phyloP scores from a whole-genome alignment of 2,888 invertebrate species.

The Sinelater perroti region DNA sequence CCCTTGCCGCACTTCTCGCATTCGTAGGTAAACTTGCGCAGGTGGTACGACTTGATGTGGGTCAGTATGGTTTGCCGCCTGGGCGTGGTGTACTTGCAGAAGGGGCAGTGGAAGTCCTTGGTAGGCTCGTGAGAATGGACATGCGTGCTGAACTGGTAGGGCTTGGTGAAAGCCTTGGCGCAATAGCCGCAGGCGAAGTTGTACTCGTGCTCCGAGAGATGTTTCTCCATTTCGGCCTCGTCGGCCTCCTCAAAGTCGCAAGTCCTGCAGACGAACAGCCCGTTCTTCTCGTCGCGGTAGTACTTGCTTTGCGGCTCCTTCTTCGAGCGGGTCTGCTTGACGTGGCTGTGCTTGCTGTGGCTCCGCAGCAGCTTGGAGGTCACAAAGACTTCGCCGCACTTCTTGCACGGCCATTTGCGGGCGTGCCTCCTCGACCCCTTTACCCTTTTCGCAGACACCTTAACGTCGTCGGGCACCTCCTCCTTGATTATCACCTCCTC shows the following conservation, averaged over 20 bases:
- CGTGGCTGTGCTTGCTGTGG: slow-evolving; percentile 41
- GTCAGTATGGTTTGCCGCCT: slow-evolving; percentile 50
- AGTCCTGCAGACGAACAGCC: slow-evolving; percentile 41
- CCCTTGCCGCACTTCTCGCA: slow-evolving; percentile 66
- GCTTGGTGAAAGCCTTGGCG: slow-evolving; percentile 50
- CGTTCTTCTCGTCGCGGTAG: slow-evolving; percentile 49
- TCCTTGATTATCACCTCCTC: too few species aligned
- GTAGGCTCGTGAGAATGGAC: slow-evolving; percentile 50
- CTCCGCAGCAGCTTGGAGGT: neutral
- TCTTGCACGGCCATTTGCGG: neutral
- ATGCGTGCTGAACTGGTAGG: slow-evolving; percentile 54
- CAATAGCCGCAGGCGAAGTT: slow-evolving; percentile 49
- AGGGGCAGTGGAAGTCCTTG: slow-evolving; percentile 51
- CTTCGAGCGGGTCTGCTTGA: slow-evolving; percentile 24
- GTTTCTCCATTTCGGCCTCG: slow-evolving; percentile 35
- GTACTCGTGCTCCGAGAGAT: slow-evolving; percentile 35
- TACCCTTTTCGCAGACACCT: neutral
- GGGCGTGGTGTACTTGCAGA: slow-evolving; percentile 51
- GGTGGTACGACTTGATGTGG: slow-evolving; percentile 54
- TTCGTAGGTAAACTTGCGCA: slow-evolving; percentile 60
- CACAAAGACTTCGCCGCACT: neutral
- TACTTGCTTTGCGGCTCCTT: slow-evolving; percentile 41
- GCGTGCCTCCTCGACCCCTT: neutral
- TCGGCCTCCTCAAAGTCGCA: slow-evolving; percentile 34
- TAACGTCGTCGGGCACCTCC: too few species aligned